Evolutionary conservation across 2,797 vertebrate species (phyloP).

Genomic region (Xiphophorus birchmanni): DNA sequence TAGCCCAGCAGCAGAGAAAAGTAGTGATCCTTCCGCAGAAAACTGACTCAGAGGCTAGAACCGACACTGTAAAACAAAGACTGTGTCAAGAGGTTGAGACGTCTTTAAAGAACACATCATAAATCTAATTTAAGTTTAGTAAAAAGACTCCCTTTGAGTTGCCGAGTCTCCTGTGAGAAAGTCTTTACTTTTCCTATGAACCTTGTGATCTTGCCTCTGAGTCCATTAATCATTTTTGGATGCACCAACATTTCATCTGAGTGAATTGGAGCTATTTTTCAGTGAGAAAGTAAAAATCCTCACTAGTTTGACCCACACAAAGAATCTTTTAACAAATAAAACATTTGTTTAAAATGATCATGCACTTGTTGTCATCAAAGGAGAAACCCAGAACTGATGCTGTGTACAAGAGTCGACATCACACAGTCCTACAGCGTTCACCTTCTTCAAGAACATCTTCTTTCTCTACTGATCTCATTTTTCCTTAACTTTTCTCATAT

Average conservation of each 20-base stretch:
- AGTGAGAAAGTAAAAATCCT: background rate
- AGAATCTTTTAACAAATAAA: conserved; percentile 2
- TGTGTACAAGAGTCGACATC: conserved; percentile 23
- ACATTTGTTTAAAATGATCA: background rate
- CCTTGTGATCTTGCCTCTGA: conserved; percentile 5
- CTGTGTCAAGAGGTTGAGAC: conserved; percentile 23
- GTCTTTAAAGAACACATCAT: conserved; percentile 32
- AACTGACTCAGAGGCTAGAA: conserved; percentile 36
- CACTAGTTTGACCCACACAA: background rate
- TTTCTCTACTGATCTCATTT: background rate
- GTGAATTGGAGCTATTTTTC: background rate
- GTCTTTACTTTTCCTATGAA: conserved; percentile 15
- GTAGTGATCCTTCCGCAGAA: conserved; percentile 25
- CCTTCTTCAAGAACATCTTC: conserved; percentile 16
- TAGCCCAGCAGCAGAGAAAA: conserved; percentile 24
- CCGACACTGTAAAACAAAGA: conserved; percentile 42
- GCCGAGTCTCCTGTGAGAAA: conserved; percentile 11
- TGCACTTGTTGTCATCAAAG: background rate
- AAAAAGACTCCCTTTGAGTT: conserved; percentile 30
- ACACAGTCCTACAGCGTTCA: conserved; percentile 43
- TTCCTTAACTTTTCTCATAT: background rate
- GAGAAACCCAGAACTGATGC: conserved; percentile 1
- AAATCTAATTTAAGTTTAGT: conserved; percentile 41
- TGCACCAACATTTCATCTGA: background rate
- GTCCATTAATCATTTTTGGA: conserved; percentile 4